phyloP scores from a whole-genome alignment of 2,113 vertebrate genomes.

The Eulemur rufifrons region DNA sequence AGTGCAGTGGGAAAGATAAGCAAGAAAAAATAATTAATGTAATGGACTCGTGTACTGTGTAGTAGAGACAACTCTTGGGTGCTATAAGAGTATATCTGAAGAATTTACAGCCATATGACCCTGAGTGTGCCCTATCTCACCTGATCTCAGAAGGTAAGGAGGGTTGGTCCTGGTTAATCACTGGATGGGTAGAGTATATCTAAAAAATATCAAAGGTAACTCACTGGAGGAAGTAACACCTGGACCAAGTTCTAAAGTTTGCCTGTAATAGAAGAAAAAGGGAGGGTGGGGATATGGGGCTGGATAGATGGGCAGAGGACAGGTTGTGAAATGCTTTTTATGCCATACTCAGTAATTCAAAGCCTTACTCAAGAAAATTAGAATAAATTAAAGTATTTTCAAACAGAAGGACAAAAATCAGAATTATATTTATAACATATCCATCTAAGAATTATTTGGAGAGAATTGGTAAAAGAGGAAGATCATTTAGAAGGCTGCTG shows the following conservation, averaged over 20 bases:
- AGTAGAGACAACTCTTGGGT: neutral
- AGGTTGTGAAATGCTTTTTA: neutral
- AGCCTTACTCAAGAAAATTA: neutral
- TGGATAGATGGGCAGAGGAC: neutral
- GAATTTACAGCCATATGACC: too few species aligned
- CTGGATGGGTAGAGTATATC: neutral
- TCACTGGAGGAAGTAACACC: neutral
- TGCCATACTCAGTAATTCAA: neutral
- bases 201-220: neutral
- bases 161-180: too few species aligned
- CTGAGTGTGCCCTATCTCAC: too few species aligned
- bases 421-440: neutral
- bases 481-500: neutral
- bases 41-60: neutral
- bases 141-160: too few species aligned
- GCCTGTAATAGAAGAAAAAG: neutral
- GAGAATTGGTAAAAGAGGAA: neutral
- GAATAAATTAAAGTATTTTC: neutral
- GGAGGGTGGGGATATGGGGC: accelerated
- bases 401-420: neutral
- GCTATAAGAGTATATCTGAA: neutral
- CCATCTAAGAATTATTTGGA: neutral
- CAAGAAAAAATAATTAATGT: neutral
- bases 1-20: neutral
- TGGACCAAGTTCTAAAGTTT: neutral